Base-by-base conservation (phyloP, 2,113 vertebrate species). In the Hypocryptadius cinnamomeus region DNA sequence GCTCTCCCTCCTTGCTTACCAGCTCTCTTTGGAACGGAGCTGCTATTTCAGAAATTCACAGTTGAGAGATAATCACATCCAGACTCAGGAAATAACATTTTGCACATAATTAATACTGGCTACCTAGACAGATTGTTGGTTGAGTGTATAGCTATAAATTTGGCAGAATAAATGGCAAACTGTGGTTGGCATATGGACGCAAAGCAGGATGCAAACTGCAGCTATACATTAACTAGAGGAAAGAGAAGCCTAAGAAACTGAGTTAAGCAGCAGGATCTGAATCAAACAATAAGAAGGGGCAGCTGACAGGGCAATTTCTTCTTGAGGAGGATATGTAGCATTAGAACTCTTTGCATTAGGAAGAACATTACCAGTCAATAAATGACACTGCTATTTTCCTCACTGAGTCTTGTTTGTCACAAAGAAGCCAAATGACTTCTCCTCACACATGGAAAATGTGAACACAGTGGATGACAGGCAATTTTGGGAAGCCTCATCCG, bases 401-500 rank as follows among this genome's bases (percentile, higher is more conserved):
- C 51, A 27, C 51, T 24, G 53, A 95, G 39, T 68, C 54, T 64
- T 93, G 82, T 96, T 96, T 97, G 87, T 72, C 79, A 83, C 74
- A 81, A 56, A 95, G 76, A 80, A 93, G 94, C 97, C 95, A 97
- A 94, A 70, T 96, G 97, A 95, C 87, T 93, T 92, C 88, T 95
- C 85, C 85, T 95, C 89, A 90, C 60, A 51, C 56, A 89, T 64
- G 96, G 94, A 97, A 98, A 97, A 95, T 94, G 48, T 92, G 93
- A 93, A 84, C 51, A 71, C 69, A 56, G 64, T 76, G 35, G 53
- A 60, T 79, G 93, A 71, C 89, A 90, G 91, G 54, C 82, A 91
- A 22, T 95, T 92, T 87, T 88, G 90, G 88, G 95, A 97, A 94
- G 73, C 19, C 82, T 71, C 83, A 90, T 88, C 85, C 68, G 27